These are phyloP conservation scores for Poeciliopsis retropinna DNA, from an alignment of 2,113 vertebrate genomes.

Conservation along the genomic window DNA sequence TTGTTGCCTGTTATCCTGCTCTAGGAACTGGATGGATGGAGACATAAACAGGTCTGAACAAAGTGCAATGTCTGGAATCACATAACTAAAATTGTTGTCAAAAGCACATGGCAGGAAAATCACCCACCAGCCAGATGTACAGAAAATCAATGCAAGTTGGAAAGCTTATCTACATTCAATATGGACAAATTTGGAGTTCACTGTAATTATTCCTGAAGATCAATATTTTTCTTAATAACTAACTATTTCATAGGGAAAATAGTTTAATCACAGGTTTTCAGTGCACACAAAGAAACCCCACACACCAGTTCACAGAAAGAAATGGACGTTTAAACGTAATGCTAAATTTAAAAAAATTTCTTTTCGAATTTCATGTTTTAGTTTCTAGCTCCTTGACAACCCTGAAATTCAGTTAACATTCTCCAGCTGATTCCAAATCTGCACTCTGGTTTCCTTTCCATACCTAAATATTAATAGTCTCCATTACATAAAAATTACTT, in stretches of 20 bases:
- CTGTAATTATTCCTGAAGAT: no score
- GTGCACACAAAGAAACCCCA: no score
- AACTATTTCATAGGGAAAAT: no score
- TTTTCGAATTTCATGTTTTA: conserved; percentile 53
- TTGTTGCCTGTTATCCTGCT: no score
- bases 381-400: conserved; percentile 55
- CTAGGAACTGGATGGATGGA: no score
- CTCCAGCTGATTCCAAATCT: conserved; percentile 67
- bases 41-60: no score
- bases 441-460: conserved; percentile 65
- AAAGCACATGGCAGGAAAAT: neutral
- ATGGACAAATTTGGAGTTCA: no score
- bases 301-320: neutral
- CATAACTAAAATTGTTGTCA: no score
- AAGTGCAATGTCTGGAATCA: no score
- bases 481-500: conserved; percentile 79
- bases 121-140: no score
- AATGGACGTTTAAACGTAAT: conserved; percentile 28
- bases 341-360: conserved; percentile 22
- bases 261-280: no score
- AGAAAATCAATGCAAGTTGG: neutral
- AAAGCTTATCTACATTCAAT: neutral
- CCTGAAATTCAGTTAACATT: conserved; percentile 61
- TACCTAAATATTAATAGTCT: conserved; percentile 81
- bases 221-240: no score